A percentile compares a stretch with the other conserved stretches of the same genome.
These are phyloP conservation scores for Timema podura DNA, from an alignment of 2,888 invertebrate species.

Conservation along the genomic window DNA sequence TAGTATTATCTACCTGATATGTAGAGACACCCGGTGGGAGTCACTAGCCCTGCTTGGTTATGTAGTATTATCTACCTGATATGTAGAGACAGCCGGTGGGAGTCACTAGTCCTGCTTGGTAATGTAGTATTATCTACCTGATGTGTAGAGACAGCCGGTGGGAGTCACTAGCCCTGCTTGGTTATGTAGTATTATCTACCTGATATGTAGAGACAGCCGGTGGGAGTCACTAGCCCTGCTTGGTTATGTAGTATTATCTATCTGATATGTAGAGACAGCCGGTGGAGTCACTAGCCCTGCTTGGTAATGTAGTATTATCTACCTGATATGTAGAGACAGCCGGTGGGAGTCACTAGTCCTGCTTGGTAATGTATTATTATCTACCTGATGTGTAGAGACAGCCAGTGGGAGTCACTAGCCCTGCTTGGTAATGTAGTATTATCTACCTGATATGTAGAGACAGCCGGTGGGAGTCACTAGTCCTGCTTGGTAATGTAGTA, in stretches of 20 bases:
- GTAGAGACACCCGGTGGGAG: neutral
- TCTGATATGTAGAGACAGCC: neutral
- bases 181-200: slow-evolving; percentile 41
- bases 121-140: neutral
- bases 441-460: slow-evolving; percentile 63
- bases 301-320: slow-evolving; percentile 19
- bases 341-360: slow-evolving; percentile 49
- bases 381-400: neutral
- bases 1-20: neutral
- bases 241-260: neutral
- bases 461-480: slow-evolving; percentile 54
- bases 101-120: slow-evolving; percentile 42
- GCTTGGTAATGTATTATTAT: slow-evolving; percentile 26
- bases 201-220: slow-evolving; percentile 67
- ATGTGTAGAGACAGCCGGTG: neutral
- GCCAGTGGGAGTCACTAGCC: neutral
- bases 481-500: slow-evolving; percentile 35
- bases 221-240: slow-evolving; percentile 39
- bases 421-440: too few species aligned
- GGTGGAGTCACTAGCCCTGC: too few species aligned
- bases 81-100: slow-evolving; percentile 64
- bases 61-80: slow-evolving; percentile 48
- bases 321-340: slow-evolving; percentile 68
- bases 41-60: too few species aligned
- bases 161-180: too few species aligned